phyloP scores from a whole-genome alignment of 2,888 invertebrate species.

The Hyposoter didymator region DNA sequence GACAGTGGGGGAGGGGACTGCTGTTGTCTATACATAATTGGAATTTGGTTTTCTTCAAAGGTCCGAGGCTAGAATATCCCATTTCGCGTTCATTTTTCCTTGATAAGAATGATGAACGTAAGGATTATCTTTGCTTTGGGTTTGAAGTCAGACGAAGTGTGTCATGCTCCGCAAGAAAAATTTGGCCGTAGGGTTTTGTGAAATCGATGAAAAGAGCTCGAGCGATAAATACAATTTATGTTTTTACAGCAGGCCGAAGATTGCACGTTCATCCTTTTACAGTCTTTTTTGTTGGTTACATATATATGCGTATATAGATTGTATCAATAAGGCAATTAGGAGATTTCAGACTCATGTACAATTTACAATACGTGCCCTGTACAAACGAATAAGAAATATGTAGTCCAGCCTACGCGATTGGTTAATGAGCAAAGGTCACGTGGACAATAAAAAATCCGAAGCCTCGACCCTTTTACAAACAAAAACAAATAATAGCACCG shows the following conservation, averaged over 20 bases:
- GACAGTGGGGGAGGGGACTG: background rate
- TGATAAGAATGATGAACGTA: background rate
- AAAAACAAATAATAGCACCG: constrained; percentile 1
- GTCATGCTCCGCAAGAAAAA: background rate
- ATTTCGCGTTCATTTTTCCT: background rate
- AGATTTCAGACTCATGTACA: constrained; percentile 30
- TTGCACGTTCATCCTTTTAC: background rate
- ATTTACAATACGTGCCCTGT: background rate
- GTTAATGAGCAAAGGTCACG: constrained; percentile 58
- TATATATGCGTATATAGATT: background rate
- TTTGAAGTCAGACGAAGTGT: background rate
- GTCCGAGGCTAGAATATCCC: background rate
- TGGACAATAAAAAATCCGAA: constrained; percentile 55
- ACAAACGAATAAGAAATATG: constrained; percentile 48
- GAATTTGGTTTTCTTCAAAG: constrained; percentile 1
- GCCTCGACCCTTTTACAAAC: constrained; percentile 54
- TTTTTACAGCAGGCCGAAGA: constrained; percentile 4
- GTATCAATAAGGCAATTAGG: background rate
- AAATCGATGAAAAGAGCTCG: background rate
- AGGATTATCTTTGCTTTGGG: background rate
- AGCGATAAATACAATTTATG: background rate
- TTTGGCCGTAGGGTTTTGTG: background rate
- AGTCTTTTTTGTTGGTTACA: background rate
- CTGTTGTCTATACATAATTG: constrained; percentile 28
- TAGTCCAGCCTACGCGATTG: constrained; percentile 53